Conservation (phyloP, 2,113 vertebrate species). For the Peromyscus californicus region DNA sequence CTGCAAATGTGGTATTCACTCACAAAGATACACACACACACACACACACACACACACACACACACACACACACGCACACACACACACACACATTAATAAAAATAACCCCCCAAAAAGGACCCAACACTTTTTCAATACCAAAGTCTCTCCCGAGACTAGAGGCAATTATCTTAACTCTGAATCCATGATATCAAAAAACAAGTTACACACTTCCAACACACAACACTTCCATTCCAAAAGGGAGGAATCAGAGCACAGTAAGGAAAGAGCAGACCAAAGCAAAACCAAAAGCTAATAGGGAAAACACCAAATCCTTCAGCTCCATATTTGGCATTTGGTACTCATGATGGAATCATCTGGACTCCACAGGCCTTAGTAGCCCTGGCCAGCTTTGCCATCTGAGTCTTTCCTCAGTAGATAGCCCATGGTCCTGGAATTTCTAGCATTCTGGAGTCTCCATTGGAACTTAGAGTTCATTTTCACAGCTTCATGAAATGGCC, state of each 20-base stretch:
- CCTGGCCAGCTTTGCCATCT: background rate
- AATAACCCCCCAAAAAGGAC: background rate
- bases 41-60: too few relatives aligned
- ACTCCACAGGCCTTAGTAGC: background rate
- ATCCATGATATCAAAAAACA: background rate
- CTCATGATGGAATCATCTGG: background rate
- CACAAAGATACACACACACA: background rate
- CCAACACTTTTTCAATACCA: background rate
- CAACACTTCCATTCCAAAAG: background rate
- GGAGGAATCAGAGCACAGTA: background rate
- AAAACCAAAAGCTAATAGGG: background rate
- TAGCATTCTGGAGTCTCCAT: background rate
- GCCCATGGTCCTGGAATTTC: background rate
- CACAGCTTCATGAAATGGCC: background rate
- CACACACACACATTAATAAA: background rate
- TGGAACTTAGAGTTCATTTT: background rate
- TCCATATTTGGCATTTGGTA: background rate
- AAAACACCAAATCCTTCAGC: background rate
- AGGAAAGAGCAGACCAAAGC: background rate
- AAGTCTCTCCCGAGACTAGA: background rate
- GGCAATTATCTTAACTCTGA: background rate
- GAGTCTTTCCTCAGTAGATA: background rate
- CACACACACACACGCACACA: too few relatives aligned
- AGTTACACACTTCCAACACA: background rate
- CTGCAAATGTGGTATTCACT: background rate